Evolutionary conservation across 2,797 vertebrate genomes (phyloP).

Genomic region (Brachyalestes nurse): DNA sequence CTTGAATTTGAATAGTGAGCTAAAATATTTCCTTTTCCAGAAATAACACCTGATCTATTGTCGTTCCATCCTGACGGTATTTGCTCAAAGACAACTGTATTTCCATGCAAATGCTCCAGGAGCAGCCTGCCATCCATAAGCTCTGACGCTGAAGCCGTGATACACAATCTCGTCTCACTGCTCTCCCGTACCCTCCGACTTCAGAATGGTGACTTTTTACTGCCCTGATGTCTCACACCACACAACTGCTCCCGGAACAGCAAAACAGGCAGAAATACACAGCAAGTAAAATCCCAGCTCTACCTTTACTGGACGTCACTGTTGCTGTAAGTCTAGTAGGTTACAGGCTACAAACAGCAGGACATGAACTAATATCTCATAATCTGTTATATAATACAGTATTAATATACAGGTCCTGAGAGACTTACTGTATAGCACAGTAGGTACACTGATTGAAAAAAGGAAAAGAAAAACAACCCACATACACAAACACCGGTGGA

Average conservation of each 20-base stretch:
- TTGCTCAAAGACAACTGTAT: background rate
- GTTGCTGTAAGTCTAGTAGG: background rate
- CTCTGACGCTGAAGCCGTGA: background rate
- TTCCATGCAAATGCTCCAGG: background rate
- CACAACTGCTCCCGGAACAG: background rate
- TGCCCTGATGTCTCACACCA: background rate
- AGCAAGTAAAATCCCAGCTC: background rate
- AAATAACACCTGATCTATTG: too few relatives aligned
- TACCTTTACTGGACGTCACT: background rate
- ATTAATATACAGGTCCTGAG: background rate
- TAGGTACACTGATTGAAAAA: background rate
- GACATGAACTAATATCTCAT: slow-evolving; percentile 2
- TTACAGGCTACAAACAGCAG: slow-evolving; percentile 14
- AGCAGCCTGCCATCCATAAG: background rate
- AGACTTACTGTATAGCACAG: slow-evolving; percentile 23
- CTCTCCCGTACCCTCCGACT: background rate
- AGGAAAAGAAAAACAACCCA: background rate
- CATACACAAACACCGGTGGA: background rate
- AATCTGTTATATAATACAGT: background rate
- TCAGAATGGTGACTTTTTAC: background rate
- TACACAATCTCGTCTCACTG: background rate
- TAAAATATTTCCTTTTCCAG: slow-evolving; percentile 9
- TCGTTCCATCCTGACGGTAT: background rate
- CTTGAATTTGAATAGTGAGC: too few relatives aligned
- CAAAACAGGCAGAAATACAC: background rate